Evolutionary conservation across 1,140 invertebrate species (phyloP).

Genomic region (Globodera ellingtonae): DNA sequence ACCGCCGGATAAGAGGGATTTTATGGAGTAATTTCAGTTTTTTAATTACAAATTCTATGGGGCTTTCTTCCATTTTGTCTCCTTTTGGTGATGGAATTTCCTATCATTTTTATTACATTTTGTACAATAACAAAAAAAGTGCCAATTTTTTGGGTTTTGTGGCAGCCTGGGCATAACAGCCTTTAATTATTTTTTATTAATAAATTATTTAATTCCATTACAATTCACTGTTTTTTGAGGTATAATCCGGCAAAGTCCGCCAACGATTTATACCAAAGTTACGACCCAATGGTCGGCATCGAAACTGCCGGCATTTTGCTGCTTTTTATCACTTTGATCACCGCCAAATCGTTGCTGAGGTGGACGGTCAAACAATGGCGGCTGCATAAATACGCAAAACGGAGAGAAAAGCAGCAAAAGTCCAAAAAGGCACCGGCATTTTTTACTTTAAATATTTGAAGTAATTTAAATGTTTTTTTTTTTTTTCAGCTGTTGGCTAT

Average conservation of each 20-base stretch:
- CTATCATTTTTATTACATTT: no score
- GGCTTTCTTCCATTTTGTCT: no score
- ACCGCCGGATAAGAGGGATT: slow-evolving; percentile 56
- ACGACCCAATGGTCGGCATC: slow-evolving; percentile 58
- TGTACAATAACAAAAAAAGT: no score
- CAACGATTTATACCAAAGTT: slow-evolving; percentile 51
- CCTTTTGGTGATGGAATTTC: no score
- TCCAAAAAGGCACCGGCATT: background rate
- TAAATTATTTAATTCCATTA: no score
- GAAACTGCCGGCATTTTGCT: slow-evolving; percentile 55
- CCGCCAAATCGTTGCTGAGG: slow-evolving; percentile 53
- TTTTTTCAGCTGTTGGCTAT: background rate
- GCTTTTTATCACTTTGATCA: slow-evolving; percentile 49
- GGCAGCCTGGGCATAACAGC: no score
- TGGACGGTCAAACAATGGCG: slow-evolving; percentile 33
- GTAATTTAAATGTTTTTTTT: background rate
- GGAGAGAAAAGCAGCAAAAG: background rate
- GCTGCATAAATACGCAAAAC: slow-evolving; percentile 12
- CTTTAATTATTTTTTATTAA: no score
- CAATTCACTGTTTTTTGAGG: background rate
- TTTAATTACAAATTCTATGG: background rate
- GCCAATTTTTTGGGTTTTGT: no score
- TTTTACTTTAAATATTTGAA: background rate
- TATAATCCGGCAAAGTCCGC: slow-evolving; percentile 30
- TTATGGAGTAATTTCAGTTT: slow-evolving; percentile 47